These are phyloP conservation scores for Hirtodrosophila trivittata DNA, from an alignment of 2,888 invertebrate genomes.

Conservation along the genomic window DNA sequence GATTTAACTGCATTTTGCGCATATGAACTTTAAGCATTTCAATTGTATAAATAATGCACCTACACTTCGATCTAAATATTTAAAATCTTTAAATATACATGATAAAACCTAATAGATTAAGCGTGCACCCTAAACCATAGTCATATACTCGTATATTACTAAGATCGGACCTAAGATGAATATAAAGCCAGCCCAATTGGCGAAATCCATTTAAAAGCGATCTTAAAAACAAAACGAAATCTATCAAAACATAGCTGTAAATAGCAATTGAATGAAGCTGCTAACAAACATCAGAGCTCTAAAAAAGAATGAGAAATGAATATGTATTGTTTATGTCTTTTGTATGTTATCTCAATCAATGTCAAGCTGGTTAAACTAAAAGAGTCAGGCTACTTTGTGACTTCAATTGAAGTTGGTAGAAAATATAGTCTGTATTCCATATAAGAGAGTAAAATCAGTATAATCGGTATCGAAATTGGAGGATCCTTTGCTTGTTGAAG, in stretches of 20 bases:
- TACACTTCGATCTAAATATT: slow-evolving; percentile 37
- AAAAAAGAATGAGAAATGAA: slow-evolving; percentile 3
- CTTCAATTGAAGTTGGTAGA: too few relatives aligned
- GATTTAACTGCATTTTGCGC: slow-evolving; percentile 47
- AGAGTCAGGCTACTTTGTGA: background rate
- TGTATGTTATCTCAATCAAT: slow-evolving; percentile 7
- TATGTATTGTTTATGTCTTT: background rate
- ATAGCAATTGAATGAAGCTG: slow-evolving; percentile 11
- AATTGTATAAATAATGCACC: slow-evolving; percentile 64
- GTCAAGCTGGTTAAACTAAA: slow-evolving; percentile 33
- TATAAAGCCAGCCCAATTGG: slow-evolving; percentile 46
- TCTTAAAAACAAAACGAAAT: background rate
- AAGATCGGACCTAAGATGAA: slow-evolving; percentile 40
- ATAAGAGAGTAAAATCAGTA: too few relatives aligned
- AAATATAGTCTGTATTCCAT: too few relatives aligned
- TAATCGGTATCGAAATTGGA: too few relatives aligned
- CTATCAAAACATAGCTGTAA: slow-evolving; percentile 24
- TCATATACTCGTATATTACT: slow-evolving; percentile 17
- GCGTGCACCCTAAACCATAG: slow-evolving; percentile 33
- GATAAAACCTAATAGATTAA: slow-evolving; percentile 39
- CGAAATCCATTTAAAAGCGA: background rate
- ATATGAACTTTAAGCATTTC: slow-evolving; percentile 66
- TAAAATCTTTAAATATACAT: slow-evolving; percentile 11
- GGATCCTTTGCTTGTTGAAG: too few relatives aligned
- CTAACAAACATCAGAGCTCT: slow-evolving; percentile 15